Evolutionary conservation across 2,888 invertebrate genomes (phyloP).

Genomic region (Tanypteryx hageni): DNA sequence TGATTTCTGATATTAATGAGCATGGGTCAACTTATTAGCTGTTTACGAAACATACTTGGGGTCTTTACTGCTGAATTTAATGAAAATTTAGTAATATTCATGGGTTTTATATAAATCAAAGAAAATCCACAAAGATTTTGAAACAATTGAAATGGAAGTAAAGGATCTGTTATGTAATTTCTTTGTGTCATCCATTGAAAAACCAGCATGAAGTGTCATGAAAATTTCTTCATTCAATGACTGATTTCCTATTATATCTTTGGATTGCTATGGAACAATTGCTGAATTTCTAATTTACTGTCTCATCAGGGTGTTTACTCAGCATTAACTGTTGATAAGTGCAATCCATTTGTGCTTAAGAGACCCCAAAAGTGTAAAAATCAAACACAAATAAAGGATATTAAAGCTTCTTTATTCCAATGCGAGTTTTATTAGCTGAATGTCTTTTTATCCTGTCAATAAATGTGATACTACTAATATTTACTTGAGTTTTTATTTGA

Average conservation of each 20-base stretch:
- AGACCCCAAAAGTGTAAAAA: conserved; percentile 52
- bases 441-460: too few relatives aligned
- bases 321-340: conserved; percentile 42
- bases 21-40: conserved; percentile 44
- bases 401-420: conserved; percentile 50
- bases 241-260: conserved; percentile 31
- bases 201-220: conserved; percentile 5
- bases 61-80: conserved; percentile 51
- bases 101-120: conserved; percentile 46
- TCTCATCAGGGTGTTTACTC: conserved; percentile 19
- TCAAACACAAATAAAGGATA: conserved; percentile 55
- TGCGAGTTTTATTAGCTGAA: not conserved
- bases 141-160: not conserved
- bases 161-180: conserved; percentile 25
- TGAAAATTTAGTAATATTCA: conserved; percentile 20
- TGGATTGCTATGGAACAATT: conserved; percentile 3
- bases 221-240: conserved; percentile 12
- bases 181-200: conserved; percentile 16
- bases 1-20: not conserved
- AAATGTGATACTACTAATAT: too few relatives aligned
- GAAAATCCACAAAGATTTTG: not conserved
- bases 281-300: not conserved
- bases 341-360: conserved; percentile 46
- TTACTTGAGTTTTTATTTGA: too few relatives aligned
- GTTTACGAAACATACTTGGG: conserved; percentile 63